A percentile compares a stretch with the other conserved stretches of the same genome.
Evolutionary conservation across 1,140 invertebrate species (phyloP).

Genomic region (Mya arenaria): DNA sequence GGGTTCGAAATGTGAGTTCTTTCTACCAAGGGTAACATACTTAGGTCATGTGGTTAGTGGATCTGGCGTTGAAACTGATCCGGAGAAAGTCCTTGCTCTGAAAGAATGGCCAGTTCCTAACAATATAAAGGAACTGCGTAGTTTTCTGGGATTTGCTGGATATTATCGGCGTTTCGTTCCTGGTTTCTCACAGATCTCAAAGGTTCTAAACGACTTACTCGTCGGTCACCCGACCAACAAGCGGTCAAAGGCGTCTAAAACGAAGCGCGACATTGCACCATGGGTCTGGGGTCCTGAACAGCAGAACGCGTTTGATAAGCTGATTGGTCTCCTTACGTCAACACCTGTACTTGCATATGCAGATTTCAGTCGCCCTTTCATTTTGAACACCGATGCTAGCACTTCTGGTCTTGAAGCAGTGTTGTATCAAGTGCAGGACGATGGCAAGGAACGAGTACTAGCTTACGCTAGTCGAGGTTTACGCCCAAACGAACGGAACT

Average conservation of each 20-base stretch:
- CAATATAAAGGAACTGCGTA: neutral
- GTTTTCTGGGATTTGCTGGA: neutral
- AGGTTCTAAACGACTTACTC: neutral
- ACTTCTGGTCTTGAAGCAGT: slow-evolving; percentile 64
- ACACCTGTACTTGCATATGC: slow-evolving; percentile 60
- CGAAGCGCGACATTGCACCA: neutral
- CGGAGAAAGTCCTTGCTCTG: neutral
- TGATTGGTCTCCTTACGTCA: slow-evolving; percentile 41
- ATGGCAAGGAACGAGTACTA: no score
- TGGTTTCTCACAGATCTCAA: neutral
- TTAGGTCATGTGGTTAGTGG: neutral
- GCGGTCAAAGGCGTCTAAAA: neutral
- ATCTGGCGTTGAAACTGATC: neutral
- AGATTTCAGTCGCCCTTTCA: slow-evolving; percentile 41
- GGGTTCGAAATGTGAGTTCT: slow-evolving; percentile 12
- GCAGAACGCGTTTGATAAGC: slow-evolving; percentile 45
- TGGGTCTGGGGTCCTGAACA: slow-evolving; percentile 4
- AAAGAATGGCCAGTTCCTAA: slow-evolving; percentile 3
- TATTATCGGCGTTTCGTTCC: slow-evolving; percentile 1
- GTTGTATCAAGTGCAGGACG: no score
- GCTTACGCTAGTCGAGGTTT: no score
- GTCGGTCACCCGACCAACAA: neutral
- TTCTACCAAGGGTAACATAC: neutral
- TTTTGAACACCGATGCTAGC: slow-evolving; percentile 57
- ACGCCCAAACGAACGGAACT: no score